phyloP scores from a whole-genome alignment of 2,113 vertebrate species.

The Calyptomena viridis region DNA sequence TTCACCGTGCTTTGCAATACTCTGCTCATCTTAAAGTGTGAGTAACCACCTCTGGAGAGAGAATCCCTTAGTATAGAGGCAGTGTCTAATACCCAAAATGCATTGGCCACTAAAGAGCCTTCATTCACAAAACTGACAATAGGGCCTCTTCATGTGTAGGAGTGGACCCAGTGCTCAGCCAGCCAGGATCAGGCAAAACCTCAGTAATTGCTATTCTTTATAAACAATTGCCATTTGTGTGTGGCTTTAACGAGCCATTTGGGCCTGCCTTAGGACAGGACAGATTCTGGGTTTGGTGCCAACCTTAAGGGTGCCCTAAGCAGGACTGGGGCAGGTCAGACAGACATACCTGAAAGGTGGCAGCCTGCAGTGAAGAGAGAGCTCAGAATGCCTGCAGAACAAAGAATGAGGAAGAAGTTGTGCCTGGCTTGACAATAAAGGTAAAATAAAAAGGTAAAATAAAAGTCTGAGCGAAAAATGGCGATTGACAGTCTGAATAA shows the following conservation, averaged over 20 bases:
- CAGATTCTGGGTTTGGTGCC: not conserved
- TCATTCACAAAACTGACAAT: not conserved
- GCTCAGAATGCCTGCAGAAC: not conserved
- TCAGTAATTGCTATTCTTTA: not conserved
- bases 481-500: not conserved
- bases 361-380: not conserved
- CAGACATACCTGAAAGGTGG: not conserved
- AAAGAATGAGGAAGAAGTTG: not conserved
- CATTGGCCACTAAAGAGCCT: not conserved
- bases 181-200: not conserved
- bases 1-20: not conserved
- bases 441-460: not conserved
- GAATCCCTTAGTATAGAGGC: not conserved
- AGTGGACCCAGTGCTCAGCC: not conserved
- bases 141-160: not conserved
- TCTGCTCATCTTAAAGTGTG: not conserved
- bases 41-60: not conserved
- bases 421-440: not conserved
- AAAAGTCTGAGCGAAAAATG: not conserved
- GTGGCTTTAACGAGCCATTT: not conserved
- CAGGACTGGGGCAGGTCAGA: not conserved
- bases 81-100: not conserved
- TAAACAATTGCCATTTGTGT: not conserved
- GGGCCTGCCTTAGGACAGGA: not conserved
- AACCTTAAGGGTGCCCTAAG: not conserved